These are phyloP conservation scores for Pteria penguin DNA, from an alignment of 2,888 invertebrate species.

Conservation along the genomic window DNA sequence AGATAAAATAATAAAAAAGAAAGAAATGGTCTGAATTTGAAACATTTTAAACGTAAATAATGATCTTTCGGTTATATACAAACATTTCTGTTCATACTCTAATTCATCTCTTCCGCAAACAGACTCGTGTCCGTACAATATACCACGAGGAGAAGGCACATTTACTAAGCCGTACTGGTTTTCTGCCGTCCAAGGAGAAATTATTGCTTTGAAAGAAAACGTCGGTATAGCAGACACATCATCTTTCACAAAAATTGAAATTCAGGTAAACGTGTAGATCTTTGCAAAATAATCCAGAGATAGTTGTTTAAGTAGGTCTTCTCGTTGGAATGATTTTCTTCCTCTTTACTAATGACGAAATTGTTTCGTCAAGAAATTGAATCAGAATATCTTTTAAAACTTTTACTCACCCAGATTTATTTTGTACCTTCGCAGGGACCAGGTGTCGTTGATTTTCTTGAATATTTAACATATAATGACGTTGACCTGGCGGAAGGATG, in stretches of 20 bases:
- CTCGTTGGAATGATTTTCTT: no score
- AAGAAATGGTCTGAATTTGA: no score
- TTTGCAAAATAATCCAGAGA: no score
- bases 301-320: no score
- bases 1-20: neutral
- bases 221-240: conserved; percentile 10
- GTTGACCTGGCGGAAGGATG: neutral
- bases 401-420: no score
- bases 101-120: no score
- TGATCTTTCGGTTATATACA: no score
- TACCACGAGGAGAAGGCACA: neutral
- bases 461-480: neutral
- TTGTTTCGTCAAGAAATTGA: no score
- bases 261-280: conserved; percentile 1
- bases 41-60: no score
- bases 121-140: neutral
- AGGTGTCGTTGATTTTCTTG: neutral
- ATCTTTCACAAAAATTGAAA: neutral
- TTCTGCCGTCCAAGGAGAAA: neutral
- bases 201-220: conserved; percentile 1
- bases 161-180: conserved; percentile 9
- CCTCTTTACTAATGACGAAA: no score
- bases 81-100: no score
- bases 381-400: neutral
- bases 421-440: neutral